A percentile compares a stretch with the other conserved stretches of the same genome.
phyloP scores from a whole-genome alignment of 2,113 vertebrate genomes.

The Argyrosomus japonicus region DNA sequence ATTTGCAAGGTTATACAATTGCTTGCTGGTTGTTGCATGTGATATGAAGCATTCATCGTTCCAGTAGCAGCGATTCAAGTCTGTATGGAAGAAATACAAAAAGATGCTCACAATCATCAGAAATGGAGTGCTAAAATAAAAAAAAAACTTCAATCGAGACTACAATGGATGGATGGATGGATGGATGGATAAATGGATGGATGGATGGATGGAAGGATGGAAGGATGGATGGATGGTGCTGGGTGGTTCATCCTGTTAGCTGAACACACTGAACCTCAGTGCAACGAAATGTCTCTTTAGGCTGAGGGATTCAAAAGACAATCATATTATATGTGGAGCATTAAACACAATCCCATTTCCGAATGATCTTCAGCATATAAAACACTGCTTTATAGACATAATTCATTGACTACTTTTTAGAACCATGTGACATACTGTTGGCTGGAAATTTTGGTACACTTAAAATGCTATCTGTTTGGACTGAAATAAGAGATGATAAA shows the following conservation, averaged over 20 bases:
- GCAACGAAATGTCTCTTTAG: neutral
- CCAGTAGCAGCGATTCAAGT: neutral
- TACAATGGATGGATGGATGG: neutral
- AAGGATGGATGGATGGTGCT: neutral
- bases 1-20: neutral
- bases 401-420: constrained; percentile 10
- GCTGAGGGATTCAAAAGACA: constrained; percentile 23
- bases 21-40: neutral
- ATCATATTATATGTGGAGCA: constrained; percentile 39
- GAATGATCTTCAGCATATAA: constrained; percentile 33
- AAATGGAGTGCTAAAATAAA: too few species aligned
- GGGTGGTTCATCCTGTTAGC: neutral
- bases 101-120: neutral
- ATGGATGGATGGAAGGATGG: neutral
- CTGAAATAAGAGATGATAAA: neutral
- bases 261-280: constrained; percentile 7
- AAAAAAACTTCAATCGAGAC: neutral
- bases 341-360: constrained; percentile 32
- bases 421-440: neutral
- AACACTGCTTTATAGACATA: constrained; percentile 7
- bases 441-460: neutral
- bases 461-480: neutral
- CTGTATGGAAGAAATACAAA: neutral
- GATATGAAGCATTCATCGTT: neutral
- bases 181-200: neutral